Percentiles rank a stretch among this genome's conserved stretches.
phyloP scores from a whole-genome alignment of 2,797 vertebrate genomes.

The Pelodytes ibericus region DNA sequence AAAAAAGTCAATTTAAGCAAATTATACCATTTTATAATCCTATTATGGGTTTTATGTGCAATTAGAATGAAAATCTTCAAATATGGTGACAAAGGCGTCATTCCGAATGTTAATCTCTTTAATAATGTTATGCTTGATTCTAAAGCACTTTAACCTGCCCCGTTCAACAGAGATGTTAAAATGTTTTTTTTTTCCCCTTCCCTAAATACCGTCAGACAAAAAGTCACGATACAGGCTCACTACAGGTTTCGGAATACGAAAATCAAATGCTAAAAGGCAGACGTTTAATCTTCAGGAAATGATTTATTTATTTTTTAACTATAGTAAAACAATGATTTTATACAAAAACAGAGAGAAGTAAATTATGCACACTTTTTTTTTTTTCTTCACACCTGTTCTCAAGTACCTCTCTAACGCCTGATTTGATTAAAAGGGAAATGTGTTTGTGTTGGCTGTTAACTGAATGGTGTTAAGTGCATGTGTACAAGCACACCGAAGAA shows the following conservation, averaged over 20 bases:
- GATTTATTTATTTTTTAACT: too few relatives aligned
- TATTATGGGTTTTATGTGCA: conserved; percentile 52
- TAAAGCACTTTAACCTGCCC: conserved; percentile 38
- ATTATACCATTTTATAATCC: conserved; percentile 49
- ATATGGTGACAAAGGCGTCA: conserved; percentile 25
- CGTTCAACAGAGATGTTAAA: conserved; percentile 13
- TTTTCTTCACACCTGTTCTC: neutral
- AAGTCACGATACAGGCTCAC: too few relatives aligned
- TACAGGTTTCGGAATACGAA: too few relatives aligned
- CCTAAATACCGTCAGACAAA: too few relatives aligned
- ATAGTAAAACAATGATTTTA: neutral
- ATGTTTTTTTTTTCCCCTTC: too few relatives aligned
- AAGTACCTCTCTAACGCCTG: neutral
- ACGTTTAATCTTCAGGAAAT: too few relatives aligned
- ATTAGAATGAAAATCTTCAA: conserved; percentile 52
- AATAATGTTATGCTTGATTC: conserved; percentile 44
- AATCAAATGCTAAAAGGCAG: too few relatives aligned
- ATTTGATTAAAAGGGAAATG: neutral
- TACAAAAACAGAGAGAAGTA: neutral
- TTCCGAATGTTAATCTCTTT: conserved; percentile 52
- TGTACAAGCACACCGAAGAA: too few relatives aligned
- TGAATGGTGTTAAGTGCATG: too few relatives aligned
- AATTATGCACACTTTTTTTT: neutral
- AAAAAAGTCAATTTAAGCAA: conserved; percentile 48
- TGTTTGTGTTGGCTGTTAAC: too few relatives aligned